phyloP scores from a whole-genome alignment of 2,888 invertebrate species.

The Theretra japonica region DNA sequence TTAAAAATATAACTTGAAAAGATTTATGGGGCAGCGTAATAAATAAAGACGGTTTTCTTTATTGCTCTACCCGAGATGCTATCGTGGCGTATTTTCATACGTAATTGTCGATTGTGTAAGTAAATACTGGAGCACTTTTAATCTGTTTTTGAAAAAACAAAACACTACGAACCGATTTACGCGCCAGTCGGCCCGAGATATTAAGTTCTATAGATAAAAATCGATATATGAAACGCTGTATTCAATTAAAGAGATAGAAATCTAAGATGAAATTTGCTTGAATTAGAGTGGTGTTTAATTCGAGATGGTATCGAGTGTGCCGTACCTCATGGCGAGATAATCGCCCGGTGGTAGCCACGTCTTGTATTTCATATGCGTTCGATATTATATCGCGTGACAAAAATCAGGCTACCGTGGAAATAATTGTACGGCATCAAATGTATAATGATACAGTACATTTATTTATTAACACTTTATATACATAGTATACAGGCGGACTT shows the following conservation, averaged over 20 bases:
- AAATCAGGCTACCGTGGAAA: not conserved
- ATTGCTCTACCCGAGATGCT: not conserved
- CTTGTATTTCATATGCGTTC: not conserved
- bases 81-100: constrained; percentile 26
- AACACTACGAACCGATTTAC: constrained; percentile 36
- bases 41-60: not conserved
- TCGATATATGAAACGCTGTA: constrained; percentile 54
- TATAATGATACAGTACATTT: too few species aligned
- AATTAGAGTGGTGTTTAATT: constrained; percentile 48
- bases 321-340: constrained; percentile 40
- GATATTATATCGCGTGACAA: not conserved
- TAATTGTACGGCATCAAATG: not conserved
- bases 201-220: constrained; percentile 50
- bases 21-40: not conserved
- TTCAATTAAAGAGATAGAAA: constrained; percentile 62
- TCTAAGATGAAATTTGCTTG: constrained; percentile 53
- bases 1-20: not conserved
- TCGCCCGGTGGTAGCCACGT: constrained; percentile 29
- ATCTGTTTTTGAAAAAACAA: constrained; percentile 20
- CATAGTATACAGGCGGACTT: too few species aligned
- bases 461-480: too few species aligned
- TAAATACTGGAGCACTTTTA: constrained; percentile 21
- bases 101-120: constrained; percentile 27
- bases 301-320: constrained; percentile 46
- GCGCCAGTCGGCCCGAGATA: constrained; percentile 37